A percentile compares a stretch with the other conserved stretches of the same genome.
Conservation (phyloP, 1,140 invertebrate genomes). For the Xylocopa sonorina region DNA sequence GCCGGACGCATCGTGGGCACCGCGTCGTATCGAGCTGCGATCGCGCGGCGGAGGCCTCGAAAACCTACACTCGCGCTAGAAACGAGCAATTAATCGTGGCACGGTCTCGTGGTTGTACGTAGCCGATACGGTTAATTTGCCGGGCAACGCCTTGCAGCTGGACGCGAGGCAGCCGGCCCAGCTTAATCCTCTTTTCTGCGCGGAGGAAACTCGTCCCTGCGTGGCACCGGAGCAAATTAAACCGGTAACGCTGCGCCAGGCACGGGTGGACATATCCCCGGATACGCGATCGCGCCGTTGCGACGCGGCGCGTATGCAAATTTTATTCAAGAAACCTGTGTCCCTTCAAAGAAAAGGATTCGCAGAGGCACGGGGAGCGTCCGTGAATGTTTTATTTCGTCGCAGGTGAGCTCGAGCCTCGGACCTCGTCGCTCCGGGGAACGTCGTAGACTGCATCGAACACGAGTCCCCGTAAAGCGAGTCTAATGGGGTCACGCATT, state of each 20-base stretch:
- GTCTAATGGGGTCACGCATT: conserved; percentile 76
- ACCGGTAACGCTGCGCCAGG: conserved; percentile 32
- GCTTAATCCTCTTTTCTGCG: conserved; percentile 28
- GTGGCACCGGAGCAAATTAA: conserved; percentile 25
- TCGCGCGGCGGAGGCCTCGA: no score
- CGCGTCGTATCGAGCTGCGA: no score
- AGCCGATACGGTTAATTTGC: conserved; percentile 33
- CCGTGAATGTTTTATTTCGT: conserved; percentile 59
- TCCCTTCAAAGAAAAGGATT: conserved; percentile 46
- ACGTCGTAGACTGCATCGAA: conserved; percentile 47
- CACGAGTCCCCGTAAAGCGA: conserved; percentile 70
- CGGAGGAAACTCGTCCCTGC: conserved; percentile 9
- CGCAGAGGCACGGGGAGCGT: background rate
- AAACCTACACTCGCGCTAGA: background rate
- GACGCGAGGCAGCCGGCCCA: background rate
- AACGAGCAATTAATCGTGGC: conserved; percentile 19
- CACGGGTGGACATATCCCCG: background rate
- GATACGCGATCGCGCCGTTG: conserved; percentile 13
- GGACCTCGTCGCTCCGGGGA: background rate
- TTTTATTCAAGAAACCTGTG: conserved; percentile 63
- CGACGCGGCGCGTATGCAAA: conserved; percentile 55
- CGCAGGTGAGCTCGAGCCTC: background rate
- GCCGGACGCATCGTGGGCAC: no score
- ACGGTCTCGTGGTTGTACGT: background rate
- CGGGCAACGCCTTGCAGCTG: conserved; percentile 22